Base-by-base conservation (phyloP, 2,888 invertebrate genomes). In the Celastrina argiolus region DNA sequence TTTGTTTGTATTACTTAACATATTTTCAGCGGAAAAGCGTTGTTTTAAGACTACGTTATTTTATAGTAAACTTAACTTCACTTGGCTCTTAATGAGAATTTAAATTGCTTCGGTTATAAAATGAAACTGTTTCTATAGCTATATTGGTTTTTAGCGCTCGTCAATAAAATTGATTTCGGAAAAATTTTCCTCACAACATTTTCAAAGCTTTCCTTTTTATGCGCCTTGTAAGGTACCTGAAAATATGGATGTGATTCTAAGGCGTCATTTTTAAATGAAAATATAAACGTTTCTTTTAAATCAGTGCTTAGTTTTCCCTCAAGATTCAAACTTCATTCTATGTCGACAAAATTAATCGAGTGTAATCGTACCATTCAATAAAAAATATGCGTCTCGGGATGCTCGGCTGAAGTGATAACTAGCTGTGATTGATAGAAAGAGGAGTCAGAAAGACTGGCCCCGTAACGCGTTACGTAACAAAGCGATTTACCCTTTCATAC, bases 1-100 rank as follows among this genome's bases (percentile, higher is more conserved):
- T 41, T 59, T 66, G 42, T 66, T 66, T 66, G 59, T 66, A 41
- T 42, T 22, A 39, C 61, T 61, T 22, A 61, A 61, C 61, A 61
- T 61, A 39, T 61, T 61, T 39, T 36, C 61, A 61, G 39, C 39
- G 22, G 31, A 6, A 18, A 22, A 61, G 14, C 16, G 61, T 6
- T 61, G 34, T 61, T 61, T 61, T 61, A 36, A 39, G 10, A 39
- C 39, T 36, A 14, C 22, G 34, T 22, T 36, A 22, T 39, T 59
- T 59, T 61, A 31, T 34, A 59, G 31, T 59, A 34, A n/a, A 31
- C 16, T 59, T 34, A 34, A 3, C n/a, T n/a, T 18, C 34, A 51
- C 12, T 51, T 51, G 18, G 58, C 16, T 58, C 31, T 31, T 58
- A 12, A 7, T 31, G 10, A 34, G 34, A 59, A 59, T 34, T 16